phyloP scores from a whole-genome alignment of 2,888 invertebrate species.

The Laothoe populi region DNA sequence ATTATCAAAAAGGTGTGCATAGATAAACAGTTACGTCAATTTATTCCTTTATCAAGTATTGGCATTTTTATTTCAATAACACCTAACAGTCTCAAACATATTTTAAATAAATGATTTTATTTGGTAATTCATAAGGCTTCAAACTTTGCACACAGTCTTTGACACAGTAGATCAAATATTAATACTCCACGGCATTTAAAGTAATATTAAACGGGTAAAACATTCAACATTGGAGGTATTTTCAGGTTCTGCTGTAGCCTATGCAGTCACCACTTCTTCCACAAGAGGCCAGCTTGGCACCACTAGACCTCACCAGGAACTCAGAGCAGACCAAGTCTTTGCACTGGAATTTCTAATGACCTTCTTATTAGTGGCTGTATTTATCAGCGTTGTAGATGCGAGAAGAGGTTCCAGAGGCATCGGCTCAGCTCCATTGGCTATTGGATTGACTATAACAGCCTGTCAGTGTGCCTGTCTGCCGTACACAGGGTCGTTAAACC shows the following conservation, averaged over 20 bases:
- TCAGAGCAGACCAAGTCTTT: conserved; percentile 35
- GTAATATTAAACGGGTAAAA: no score
- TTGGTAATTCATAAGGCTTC: no score
- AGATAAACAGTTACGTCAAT: no score
- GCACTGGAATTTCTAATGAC: conserved; percentile 46
- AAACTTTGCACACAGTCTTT: no score
- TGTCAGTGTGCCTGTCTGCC: conserved; percentile 43
- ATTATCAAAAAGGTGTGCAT: no score
- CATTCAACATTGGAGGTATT: no score
- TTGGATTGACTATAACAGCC: conserved; percentile 47
- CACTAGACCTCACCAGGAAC: conserved; percentile 35
- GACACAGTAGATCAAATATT: no score
- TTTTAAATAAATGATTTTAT: no score
- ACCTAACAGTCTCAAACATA: no score
- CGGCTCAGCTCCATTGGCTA: conserved; percentile 47
- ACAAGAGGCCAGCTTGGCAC: conserved; percentile 37
- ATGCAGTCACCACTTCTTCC: conserved; percentile 35
- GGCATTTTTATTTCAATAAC: no score
- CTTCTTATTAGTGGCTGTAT: conserved; percentile 44
- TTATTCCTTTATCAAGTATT: no score
- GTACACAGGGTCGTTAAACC: conserved; percentile 47
- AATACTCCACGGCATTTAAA: no score
- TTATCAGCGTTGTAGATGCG: conserved; percentile 42
- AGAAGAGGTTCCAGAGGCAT: conserved; percentile 43
- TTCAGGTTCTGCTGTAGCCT: conserved; percentile 46